phyloP scores from a whole-genome alignment of 2,888 invertebrate species.

The Caenorhabditis sinica region DNA sequence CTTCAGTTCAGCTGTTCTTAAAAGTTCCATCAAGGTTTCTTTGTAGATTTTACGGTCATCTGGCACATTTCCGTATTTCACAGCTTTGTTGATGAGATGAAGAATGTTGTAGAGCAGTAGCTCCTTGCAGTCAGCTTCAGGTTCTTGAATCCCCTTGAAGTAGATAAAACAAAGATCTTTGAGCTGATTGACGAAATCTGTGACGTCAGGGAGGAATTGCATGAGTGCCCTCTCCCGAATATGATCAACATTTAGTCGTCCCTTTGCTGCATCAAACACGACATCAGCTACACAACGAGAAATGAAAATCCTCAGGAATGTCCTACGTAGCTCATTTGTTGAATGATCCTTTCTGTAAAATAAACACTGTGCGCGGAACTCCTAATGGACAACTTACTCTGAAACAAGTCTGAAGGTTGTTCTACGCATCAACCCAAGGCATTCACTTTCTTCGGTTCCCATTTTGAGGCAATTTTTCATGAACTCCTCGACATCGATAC shows the following conservation, averaged over 20 bases:
- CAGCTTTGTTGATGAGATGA: constrained; percentile 39
- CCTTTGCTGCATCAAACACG: constrained; percentile 42
- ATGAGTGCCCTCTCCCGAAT: constrained; percentile 31
- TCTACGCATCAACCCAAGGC: constrained; percentile 58
- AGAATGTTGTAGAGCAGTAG: constrained; percentile 34
- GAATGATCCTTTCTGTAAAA: neutral
- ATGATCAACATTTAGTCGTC: constrained; percentile 2
- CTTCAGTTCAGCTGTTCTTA: constrained; percentile 10
- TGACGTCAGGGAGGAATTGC: constrained; percentile 46
- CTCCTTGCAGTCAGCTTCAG: constrained; percentile 2
- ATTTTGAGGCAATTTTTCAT: constrained; percentile 28
- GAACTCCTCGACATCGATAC: constrained; percentile 46
- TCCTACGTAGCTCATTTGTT: constrained; percentile 5
- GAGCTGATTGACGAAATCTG: constrained; percentile 12
- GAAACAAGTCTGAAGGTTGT: constrained; percentile 33
- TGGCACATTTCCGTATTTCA: constrained; percentile 11
- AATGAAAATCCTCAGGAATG: constrained; percentile 50
- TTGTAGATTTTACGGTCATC: constrained; percentile 29
- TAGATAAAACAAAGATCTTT: constrained; percentile 29
- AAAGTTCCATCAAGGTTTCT: constrained; percentile 9
- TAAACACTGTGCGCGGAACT: neutral
- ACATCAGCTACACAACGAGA: constrained; percentile 40
- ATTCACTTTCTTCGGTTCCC: constrained; percentile 13
- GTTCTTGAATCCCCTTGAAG: neutral
- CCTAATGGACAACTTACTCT: neutral